phyloP scores from a whole-genome alignment of 2,113 vertebrate species.

The Oxygymnocypris stewartii region DNA sequence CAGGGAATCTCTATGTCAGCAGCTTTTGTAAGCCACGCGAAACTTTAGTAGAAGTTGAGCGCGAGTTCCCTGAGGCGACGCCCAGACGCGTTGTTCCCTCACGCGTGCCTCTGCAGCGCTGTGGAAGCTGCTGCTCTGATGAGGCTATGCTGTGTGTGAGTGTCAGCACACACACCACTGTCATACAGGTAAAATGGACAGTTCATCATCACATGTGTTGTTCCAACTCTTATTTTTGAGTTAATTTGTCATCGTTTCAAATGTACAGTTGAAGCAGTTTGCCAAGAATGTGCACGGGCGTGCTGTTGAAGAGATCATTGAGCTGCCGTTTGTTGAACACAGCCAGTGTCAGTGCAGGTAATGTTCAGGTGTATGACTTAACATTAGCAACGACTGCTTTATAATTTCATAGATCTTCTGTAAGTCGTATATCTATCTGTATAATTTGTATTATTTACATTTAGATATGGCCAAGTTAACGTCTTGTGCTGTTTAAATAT shows the following conservation, averaged over 20 bases:
- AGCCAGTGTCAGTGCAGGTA: constrained; percentile 26
- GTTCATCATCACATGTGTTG: background rate
- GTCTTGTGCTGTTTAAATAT: background rate
- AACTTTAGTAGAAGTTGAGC: background rate
- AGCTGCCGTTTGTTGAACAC: constrained; percentile 29
- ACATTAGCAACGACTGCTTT: background rate
- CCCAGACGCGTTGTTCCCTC: background rate
- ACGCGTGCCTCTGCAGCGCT: constrained; percentile 20
- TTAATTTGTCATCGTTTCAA: background rate
- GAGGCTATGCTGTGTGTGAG: constrained; percentile 6
- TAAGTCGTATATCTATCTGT: background rate
- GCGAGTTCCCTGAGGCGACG: constrained; percentile 18
- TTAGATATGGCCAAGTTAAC: background rate
- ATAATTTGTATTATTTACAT: background rate
- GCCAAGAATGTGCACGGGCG: background rate
- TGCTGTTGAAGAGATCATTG: background rate
- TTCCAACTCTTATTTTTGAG: too few relatives aligned
- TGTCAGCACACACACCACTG: background rate
- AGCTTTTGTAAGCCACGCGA: constrained; percentile 11
- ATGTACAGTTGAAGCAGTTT: background rate
- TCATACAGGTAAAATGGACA: constrained; percentile 7
- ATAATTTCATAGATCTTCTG: background rate
- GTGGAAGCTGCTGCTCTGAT: background rate
- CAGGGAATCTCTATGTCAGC: background rate
- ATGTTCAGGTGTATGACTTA: background rate